phyloP scores from a whole-genome alignment of 2,113 vertebrate genomes.

The Gobio gobio region DNA sequence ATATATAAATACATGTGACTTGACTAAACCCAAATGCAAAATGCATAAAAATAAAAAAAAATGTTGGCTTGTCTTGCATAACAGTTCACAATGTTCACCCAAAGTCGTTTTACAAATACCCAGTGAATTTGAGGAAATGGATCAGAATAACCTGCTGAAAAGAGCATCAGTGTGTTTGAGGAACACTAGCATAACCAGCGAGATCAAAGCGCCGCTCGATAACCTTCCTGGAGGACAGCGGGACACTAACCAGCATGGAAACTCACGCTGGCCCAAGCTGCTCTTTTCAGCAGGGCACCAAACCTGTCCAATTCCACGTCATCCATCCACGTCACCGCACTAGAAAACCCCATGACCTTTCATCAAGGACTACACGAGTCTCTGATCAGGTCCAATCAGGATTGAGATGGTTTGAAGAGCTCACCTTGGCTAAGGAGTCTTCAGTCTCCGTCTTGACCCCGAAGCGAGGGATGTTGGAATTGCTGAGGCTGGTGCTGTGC shows the following conservation, averaged over 20 bases:
- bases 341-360: conserved; percentile 9
- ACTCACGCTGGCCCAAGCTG: conserved; percentile 6
- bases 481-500: conserved; percentile 85
- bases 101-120: background rate
- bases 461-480: conserved; percentile 86
- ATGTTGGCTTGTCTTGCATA: background rate
- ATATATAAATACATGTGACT: background rate
- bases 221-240: background rate
- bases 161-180: background rate
- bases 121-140: background rate
- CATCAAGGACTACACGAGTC: conserved; percentile 2
- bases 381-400: conserved; percentile 17
- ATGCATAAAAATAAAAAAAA: background rate
- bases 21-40: background rate
- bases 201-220: background rate
- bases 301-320: background rate
- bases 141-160: background rate
- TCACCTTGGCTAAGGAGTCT: conserved; percentile 84
- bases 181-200: background rate
- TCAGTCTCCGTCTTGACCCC: conserved; percentile 88
- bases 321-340: background rate
- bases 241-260: conserved; percentile 2
- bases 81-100: background rate
- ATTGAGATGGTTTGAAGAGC: conserved; percentile 14
- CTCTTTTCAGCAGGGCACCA: conserved; percentile 3